These are phyloP conservation scores for Arenaria interpres DNA, from an alignment of 2,113 vertebrate species.

Conservation along the genomic window DNA sequence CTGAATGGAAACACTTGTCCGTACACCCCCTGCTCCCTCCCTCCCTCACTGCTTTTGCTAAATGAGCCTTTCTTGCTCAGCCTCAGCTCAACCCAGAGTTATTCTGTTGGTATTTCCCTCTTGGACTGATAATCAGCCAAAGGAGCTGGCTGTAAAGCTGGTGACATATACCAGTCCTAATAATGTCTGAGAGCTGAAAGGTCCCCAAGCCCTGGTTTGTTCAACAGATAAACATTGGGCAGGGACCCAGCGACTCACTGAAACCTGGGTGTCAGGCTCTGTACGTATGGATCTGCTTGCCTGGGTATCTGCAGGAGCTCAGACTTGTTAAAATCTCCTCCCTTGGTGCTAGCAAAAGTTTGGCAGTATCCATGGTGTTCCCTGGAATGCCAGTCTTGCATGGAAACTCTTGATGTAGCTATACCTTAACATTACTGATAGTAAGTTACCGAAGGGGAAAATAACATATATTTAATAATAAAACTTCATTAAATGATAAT, in stretches of 20 bases:
- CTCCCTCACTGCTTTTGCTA: neutral
- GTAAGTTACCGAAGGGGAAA: neutral
- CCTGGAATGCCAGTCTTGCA: neutral
- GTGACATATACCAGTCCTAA: conserved; percentile 27
- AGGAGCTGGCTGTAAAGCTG: conserved; percentile 12
- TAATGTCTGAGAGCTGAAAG: neutral
- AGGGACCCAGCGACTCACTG: neutral
- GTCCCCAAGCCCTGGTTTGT: neutral
- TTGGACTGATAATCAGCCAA: neutral
- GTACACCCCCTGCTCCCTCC: neutral
- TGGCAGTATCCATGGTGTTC: neutral
- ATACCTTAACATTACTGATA: neutral
- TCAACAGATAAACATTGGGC: neutral
- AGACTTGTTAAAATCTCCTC: neutral
- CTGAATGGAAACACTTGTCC: conserved; percentile 60
- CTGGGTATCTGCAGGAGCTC: neutral
- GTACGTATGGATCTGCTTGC: fast-evolving
- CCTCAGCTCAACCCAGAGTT: neutral
- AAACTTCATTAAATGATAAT: neutral
- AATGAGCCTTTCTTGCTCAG: conserved; percentile 53
- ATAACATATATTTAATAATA: conserved; percentile 6
- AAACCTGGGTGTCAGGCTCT: neutral
- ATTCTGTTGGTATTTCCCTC: conserved; percentile 41
- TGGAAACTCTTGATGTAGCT: neutral
- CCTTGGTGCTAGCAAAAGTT: neutral